Evolutionary conservation across 2,888 invertebrate species (phyloP).

Genomic region (Galeruca laticollis): DNA sequence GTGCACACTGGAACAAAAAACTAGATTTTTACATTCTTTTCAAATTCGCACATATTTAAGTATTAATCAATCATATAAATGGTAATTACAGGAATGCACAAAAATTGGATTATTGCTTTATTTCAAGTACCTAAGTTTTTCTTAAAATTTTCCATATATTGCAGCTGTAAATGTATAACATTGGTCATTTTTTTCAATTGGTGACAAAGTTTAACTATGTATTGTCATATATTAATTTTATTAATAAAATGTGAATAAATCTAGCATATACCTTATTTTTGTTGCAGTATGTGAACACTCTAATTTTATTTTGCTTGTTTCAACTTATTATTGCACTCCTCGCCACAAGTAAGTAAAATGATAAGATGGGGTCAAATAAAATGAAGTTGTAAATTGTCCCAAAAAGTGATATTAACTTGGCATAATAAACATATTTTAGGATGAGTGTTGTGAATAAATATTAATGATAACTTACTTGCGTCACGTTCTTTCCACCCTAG

Average conservation of each 20-base stretch:
- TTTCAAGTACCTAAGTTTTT: no score
- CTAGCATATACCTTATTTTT: no score
- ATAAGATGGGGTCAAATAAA: slow-evolving; percentile 7
- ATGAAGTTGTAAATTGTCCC: slow-evolving; percentile 8
- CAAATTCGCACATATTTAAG: neutral
- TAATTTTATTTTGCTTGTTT: neutral
- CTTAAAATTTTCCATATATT: no score
- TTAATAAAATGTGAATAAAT: no score
- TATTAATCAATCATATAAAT: neutral
- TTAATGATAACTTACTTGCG: slow-evolving; percentile 74
- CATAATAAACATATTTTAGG: neutral
- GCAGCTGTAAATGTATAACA: no score
- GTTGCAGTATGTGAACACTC: neutral
- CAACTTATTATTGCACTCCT: neutral
- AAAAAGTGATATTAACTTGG: slow-evolving; percentile 25
- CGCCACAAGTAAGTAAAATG: neutral
- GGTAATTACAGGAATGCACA: no score
- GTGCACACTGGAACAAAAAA: no score
- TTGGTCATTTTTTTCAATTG: no score
- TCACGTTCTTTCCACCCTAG: slow-evolving; percentile 82
- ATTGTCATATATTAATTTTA: no score
- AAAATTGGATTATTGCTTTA: no score
- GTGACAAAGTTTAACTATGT: no score
- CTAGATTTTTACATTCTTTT: neutral
- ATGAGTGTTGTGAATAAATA: slow-evolving; percentile 1